These are phyloP conservation scores for Melanchra persicariae DNA, from an alignment of 2,888 invertebrate species.

Conservation along the genomic window DNA sequence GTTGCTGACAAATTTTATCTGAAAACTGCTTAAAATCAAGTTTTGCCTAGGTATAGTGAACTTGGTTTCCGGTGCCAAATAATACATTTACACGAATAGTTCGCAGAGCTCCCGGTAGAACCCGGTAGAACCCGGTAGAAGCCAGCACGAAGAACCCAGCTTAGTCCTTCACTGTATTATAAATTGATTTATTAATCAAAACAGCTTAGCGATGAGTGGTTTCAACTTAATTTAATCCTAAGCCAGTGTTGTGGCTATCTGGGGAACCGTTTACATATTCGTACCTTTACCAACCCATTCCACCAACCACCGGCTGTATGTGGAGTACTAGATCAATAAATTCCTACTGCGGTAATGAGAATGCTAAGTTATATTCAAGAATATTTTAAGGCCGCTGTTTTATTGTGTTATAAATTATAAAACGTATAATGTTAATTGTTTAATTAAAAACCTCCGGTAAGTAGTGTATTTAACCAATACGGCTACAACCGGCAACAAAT, in stretches of 20 bases:
- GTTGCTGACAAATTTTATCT: neutral
- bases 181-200: conserved; percentile 67
- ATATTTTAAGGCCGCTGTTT: neutral
- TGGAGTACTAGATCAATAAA: conserved; percentile 32
- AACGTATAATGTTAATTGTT: conserved; percentile 1
- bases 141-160: conserved; percentile 27
- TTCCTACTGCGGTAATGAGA: conserved; percentile 28
- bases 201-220: conserved; percentile 64
- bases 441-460: neutral
- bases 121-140: conserved; percentile 2
- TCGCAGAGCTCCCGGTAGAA: neutral
- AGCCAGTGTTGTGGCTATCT: conserved; percentile 52
- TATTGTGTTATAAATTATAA: conserved; percentile 13
- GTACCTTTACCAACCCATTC: conserved; percentile 22
- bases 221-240: conserved; percentile 67
- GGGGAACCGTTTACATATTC: conserved; percentile 59
- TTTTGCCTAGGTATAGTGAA: neutral
- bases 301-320: conserved; percentile 21
- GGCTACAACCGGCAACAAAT: no score
- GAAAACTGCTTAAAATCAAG: neutral
- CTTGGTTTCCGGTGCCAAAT: neutral
- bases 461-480: neutral
- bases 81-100: conserved; percentile 16
- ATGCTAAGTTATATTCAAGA: conserved; percentile 5
- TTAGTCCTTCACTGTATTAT: conserved; percentile 49